Conservation (phyloP, 2,888 invertebrate species). For the Neoaliturus tenellus region DNA sequence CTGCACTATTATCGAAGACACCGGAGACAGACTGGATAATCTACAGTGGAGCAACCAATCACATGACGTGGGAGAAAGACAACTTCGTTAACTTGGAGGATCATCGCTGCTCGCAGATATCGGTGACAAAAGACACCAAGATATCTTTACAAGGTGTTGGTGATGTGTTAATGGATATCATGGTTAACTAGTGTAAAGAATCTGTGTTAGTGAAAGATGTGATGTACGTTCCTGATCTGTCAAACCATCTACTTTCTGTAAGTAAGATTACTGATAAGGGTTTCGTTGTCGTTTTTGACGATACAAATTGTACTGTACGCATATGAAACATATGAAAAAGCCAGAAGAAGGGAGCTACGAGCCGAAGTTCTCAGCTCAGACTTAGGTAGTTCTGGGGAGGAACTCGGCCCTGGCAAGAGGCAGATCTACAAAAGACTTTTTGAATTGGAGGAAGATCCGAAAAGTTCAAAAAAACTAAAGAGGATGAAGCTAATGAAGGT, state of each 20-base stretch:
- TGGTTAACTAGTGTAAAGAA: background rate
- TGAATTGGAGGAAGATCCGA: no score
- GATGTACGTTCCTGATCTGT: constrained; percentile 64
- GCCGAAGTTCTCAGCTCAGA: no score
- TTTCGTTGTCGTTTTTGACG: constrained; percentile 60
- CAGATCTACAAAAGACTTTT: no score
- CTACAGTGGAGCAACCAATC: constrained; percentile 53
- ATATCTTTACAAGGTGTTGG: constrained; percentile 48
- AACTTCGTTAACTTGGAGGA: constrained; percentile 41
- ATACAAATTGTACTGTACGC: background rate
- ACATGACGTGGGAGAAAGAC: constrained; percentile 49
- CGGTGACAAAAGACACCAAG: constrained; percentile 29
- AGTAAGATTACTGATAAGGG: constrained; percentile 63
- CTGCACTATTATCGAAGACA: background rate
- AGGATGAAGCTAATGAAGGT: no score
- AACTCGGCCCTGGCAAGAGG: no score
- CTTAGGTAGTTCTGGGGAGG: no score
- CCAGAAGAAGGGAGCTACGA: no score
- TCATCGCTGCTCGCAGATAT: constrained; percentile 20
- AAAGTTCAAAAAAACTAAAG: no score
- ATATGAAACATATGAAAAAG: no score
- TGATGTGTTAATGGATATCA: constrained; percentile 26
- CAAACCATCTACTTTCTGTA: constrained; percentile 65
- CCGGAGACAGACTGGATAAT: constrained; percentile 39
- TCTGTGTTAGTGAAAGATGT: constrained; percentile 60